Base-by-base conservation (phyloP, 2,113 vertebrate species). In the Cyprinodon brontotheroides region DNA sequence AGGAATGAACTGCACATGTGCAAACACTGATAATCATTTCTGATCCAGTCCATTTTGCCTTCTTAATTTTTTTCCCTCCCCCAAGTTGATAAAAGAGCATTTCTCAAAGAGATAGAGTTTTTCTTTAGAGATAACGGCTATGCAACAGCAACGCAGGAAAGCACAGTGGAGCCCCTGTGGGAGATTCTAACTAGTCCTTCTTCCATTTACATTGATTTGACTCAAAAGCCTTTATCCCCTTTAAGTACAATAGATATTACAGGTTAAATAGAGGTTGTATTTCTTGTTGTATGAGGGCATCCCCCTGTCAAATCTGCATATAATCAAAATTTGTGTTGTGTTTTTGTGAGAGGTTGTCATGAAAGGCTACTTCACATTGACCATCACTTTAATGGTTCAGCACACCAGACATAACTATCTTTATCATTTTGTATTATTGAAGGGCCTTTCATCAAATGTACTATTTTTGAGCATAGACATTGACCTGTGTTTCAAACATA, bases 361-460 rank as follows among this genome's bases (percentile, higher is more conserved):
- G 80, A 80, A 70, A 83, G 74, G 73, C 82, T 83, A 87, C 88
- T 90, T 89, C 77, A 80, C 80, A 78, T 73, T 89, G 90, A 87
- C 86, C 91, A 90, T 67, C 77, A 81, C 37, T 65, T 80, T 89
- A 87, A 87, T 89, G 80, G 83, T 57, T 74, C 64, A 53, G 48
- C 61, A 75, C 79, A 78, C 59, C 78, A 83, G 80, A 86, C 75
- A 89, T 77, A 57, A n/a, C 14, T 20, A 57, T 57, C 50, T 57
- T 57, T 84, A 73, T 85, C 78, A 89, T 92, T 89, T 86, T 90
- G 71, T 89, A 78, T 83, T 85, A 91, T 91, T 86, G 77, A 81
- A 84, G 80, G 81, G 82, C 74, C 62, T 69, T 74, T 82, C 50
- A 80, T 75, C 47, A 72, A 81, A 84, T 83, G 74, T 60, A 71